phyloP scores from a whole-genome alignment of 2,888 invertebrate species.

The Cryptocephalus moraei region DNA sequence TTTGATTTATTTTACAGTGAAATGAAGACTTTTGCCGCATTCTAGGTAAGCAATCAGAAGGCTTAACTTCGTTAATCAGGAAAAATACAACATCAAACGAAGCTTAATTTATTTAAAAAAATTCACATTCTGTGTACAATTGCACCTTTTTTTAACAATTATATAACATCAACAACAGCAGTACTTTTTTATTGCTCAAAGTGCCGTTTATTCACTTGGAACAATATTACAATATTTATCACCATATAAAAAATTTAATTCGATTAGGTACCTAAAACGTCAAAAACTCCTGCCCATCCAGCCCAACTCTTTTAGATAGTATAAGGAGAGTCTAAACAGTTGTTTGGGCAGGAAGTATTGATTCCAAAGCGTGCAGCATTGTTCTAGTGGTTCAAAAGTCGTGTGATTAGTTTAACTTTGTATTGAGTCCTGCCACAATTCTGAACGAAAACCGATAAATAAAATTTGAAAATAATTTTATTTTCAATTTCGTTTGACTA shows the following conservation, averaged over 20 bases:
- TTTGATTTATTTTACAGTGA: too few relatives aligned
- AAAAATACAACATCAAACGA: too few relatives aligned
- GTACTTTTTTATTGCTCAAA: constrained; percentile 39
- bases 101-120: constrained; percentile 24
- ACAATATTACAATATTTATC: constrained; percentile 19
- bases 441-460: not conserved
- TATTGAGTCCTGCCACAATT: too few relatives aligned
- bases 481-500: not conserved
- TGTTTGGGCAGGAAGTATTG: too few relatives aligned
- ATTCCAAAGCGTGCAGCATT: too few relatives aligned
- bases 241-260: constrained; percentile 23
- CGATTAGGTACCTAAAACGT: not conserved
- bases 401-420: too few relatives aligned
- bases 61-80: too few relatives aligned
- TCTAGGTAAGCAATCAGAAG: too few relatives aligned
- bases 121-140: constrained; percentile 51
- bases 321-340: too few relatives aligned
- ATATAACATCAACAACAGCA: constrained; percentile 61
- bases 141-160: constrained; percentile 68
- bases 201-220: constrained; percentile 15
- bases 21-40: too few relatives aligned
- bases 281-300: not conserved
- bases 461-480: not conserved
- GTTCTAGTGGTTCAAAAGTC: too few relatives aligned
- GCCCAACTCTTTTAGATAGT: too few relatives aligned